Evolutionary conservation across 2,113 vertebrate species (phyloP).

Genomic region (Centrocercus urophasianus): DNA sequence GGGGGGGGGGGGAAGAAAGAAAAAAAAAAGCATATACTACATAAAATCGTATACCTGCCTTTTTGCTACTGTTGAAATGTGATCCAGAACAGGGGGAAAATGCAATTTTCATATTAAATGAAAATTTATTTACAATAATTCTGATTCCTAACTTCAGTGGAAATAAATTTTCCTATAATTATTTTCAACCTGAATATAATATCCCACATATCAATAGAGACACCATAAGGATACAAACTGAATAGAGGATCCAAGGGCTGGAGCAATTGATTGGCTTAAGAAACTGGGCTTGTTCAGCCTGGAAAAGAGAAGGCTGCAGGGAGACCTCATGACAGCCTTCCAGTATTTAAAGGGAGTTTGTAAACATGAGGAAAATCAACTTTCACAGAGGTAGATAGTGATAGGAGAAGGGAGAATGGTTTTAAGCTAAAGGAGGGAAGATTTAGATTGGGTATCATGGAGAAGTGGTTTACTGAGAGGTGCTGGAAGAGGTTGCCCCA

Average conservation of each 20-base stretch:
- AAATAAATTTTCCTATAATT: not conserved
- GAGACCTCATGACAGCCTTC: no score
- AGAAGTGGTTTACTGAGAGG: no score
- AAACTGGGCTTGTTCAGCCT: no score
- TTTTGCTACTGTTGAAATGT: not conserved
- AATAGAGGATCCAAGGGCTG: not conserved
- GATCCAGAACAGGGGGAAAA: not conserved
- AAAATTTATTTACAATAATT: not conserved
- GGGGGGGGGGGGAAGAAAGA: not conserved
- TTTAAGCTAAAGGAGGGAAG: no score
- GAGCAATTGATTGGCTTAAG: no score
- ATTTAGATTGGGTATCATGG: no score
- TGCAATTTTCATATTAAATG: not conserved
- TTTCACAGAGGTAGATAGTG: no score
- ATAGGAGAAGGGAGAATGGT: no score
- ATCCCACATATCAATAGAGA: not conserved
- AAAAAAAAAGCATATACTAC: not conserved
- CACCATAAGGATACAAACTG: not conserved
- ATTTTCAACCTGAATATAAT: not conserved
- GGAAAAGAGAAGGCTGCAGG: no score
- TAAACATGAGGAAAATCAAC: no score
- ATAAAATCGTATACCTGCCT: not conserved
- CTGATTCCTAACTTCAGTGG: not conserved
- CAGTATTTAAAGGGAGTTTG: no score
- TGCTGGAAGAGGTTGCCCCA: no score